A percentile compares a stretch with the other conserved stretches of the same genome.
Evolutionary conservation across 2,797 vertebrate genomes (phyloP).

Genomic region (Chaunax sp.): DNA sequence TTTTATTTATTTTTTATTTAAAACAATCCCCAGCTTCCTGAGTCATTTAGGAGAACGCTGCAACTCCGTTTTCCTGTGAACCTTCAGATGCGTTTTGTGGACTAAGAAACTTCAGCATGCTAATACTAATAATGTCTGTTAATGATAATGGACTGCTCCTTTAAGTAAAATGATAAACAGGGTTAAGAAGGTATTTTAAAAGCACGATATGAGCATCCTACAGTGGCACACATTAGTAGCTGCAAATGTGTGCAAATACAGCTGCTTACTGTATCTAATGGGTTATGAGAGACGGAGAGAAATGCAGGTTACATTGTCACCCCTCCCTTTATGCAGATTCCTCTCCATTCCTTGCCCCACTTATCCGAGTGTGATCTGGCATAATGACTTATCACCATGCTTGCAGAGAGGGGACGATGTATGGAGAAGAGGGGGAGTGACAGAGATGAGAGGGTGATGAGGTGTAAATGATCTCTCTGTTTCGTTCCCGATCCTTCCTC

Average conservation of each 20-base stretch:
- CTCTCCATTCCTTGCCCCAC: constrained; percentile 52
- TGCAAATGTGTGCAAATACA: constrained; percentile 1
- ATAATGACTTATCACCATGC: constrained; percentile 67
- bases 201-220: background rate
- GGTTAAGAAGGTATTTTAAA: too few relatives aligned
- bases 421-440: constrained; percentile 18
- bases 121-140: too few relatives aligned
- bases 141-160: too few relatives aligned
- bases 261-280: constrained; percentile 36
- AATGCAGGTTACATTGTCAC: constrained; percentile 56
- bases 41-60: too few relatives aligned
- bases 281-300: constrained; percentile 36
- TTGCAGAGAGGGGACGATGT: constrained; percentile 39
- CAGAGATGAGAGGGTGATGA: constrained; percentile 51
- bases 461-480: constrained; percentile 66
- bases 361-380: constrained; percentile 63
- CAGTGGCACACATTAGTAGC: constrained; percentile 4
- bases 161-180: too few relatives aligned
- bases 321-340: constrained; percentile 18
- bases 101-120: too few relatives aligned
- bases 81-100: too few relatives aligned
- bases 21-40: too few relatives aligned
- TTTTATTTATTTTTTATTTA: too few relatives aligned
- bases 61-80: too few relatives aligned
- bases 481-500: constrained; percentile 25